Percentiles rank a stretch among this genome's conserved stretches.
phyloP scores from a whole-genome alignment of 2,113 vertebrate genomes.

The Zapus hudsonius region DNA sequence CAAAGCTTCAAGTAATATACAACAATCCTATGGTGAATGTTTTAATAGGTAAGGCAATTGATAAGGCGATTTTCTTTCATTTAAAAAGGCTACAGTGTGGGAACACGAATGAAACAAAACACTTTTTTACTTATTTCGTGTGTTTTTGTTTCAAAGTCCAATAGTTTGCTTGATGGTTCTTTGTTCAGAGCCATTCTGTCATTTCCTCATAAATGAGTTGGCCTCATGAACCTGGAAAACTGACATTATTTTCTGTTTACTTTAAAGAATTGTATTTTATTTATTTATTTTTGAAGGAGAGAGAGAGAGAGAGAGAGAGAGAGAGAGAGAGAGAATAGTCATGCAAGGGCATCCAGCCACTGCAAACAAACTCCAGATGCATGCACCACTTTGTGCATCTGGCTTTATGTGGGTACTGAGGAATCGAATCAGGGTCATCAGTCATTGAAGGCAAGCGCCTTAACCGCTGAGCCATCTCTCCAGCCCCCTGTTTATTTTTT shows the following conservation, averaged over 20 bases:
- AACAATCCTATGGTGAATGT: conserved; percentile 9
- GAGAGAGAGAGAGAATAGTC: too few species aligned
- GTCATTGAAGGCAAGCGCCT: too few species aligned
- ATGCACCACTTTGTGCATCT: too few species aligned
- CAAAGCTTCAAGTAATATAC: conserved; percentile 56
- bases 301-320: too few species aligned
- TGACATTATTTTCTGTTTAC: not conserved
- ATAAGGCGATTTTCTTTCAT: conserved; percentile 56
- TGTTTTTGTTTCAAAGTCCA: conserved; percentile 54
- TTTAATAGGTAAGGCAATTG: conserved; percentile 56
- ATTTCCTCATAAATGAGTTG: conserved; percentile 31
- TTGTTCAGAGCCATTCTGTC: not conserved
- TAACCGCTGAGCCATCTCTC: too few species aligned
- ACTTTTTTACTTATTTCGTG: conserved; percentile 27
- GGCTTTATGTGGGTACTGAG: too few species aligned
- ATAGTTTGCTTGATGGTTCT: conserved; percentile 27
- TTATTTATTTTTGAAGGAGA: too few species aligned
- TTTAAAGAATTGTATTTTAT: too few species aligned
- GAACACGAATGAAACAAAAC: conserved; percentile 58
- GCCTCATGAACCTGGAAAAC: conserved; percentile 6
- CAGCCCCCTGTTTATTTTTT: conserved; percentile 53
- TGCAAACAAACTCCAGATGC: too few species aligned
- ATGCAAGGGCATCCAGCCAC: too few species aligned
- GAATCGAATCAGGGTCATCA: too few species aligned
- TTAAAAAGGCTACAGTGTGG: conserved; percentile 16